A percentile compares a stretch with the other conserved stretches of the same genome.
Evolutionary conservation across 2,797 vertebrate species (phyloP).

Genomic region (Anabas testudineus): DNA sequence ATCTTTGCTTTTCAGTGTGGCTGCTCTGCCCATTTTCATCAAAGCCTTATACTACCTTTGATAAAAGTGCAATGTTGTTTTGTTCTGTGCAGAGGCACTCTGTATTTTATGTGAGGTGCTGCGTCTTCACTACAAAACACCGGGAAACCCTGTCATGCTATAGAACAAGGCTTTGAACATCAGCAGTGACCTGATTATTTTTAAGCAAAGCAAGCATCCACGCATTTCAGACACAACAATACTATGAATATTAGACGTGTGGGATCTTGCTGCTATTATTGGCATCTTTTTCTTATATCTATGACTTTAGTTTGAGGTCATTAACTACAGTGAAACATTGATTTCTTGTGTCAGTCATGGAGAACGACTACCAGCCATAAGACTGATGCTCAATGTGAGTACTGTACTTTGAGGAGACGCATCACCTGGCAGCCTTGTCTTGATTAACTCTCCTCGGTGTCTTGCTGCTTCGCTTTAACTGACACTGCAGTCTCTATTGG

Average conservation of each 20-base stretch:
- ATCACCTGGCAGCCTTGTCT: constrained; percentile 50
- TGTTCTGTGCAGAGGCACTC: too few relatives aligned
- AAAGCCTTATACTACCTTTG: neutral
- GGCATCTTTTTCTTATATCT: neutral
- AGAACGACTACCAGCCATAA: constrained; percentile 24
- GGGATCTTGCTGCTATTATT: neutral
- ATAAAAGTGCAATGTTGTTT: neutral
- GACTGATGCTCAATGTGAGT: constrained; percentile 11
- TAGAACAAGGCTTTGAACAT: constrained; percentile 3
- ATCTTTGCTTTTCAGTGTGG: too few relatives aligned
- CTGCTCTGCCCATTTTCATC: neutral
- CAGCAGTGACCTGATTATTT: neutral
- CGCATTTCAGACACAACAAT: neutral
- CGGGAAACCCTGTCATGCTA: neutral
- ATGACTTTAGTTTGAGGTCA: neutral
- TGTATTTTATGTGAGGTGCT: neutral
- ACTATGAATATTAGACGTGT: too few relatives aligned
- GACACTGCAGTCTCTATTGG: constrained; percentile 52
- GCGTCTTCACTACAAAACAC: neutral
- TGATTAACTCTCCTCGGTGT: constrained; percentile 55
- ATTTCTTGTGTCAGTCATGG: constrained; percentile 15
- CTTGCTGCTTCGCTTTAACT: constrained; percentile 23
- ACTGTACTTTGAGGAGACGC: neutral
- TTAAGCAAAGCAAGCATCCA: neutral
- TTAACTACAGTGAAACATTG: neutral